Evolutionary conservation across 1,140 invertebrate genomes (phyloP), one percentile per base, ranked within the genome.

Genomic region (Scaptomyza montana): DNA sequence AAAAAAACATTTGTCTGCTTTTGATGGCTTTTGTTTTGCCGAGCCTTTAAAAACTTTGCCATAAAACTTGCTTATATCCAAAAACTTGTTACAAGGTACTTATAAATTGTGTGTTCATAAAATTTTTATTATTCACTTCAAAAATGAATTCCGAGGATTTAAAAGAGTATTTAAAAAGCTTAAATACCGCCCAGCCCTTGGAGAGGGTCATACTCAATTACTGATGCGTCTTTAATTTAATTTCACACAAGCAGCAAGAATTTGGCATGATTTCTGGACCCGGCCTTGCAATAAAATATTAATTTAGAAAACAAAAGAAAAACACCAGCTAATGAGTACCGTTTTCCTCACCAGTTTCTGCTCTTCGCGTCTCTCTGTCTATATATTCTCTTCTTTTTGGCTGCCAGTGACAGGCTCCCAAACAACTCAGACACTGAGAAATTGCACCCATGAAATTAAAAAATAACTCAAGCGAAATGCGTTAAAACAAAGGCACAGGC

Each of bases 361-460:
- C 13, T 9, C 3, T n/a, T 47, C 33, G 46, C 47, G 21, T 25
- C 57, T 16, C 46, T 53, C 16, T 16, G 1, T 16, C 16, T 16
- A 16, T 16, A 16, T 16, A 16, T 51, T 49, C 62, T 81, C 57
- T 68, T 66, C 43, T 41, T 49, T 62, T 61, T 71, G 49, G 61
- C 67, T 62, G 81, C 60, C 60, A 77, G 59, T 72, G 61, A 66
- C 68, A 64, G 60, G 68, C 49, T 45, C 55, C 49, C 61, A 54
- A 55, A 59, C 60, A 65, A 74, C 79, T 77, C 79, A 80, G 84
- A 89, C 84, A 84, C 84, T 87, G 84, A 87, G 84, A 87, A 89
- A 87, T 87, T 89, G 84, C 79, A 79, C 51, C 69, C 80, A 84
- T 77, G 84, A 87, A 87, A 87, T 87, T 87, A 87, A 87, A 87